Conservation (phyloP, 92 coral and sea anemone species). For the Diadumene lineata region DNA sequence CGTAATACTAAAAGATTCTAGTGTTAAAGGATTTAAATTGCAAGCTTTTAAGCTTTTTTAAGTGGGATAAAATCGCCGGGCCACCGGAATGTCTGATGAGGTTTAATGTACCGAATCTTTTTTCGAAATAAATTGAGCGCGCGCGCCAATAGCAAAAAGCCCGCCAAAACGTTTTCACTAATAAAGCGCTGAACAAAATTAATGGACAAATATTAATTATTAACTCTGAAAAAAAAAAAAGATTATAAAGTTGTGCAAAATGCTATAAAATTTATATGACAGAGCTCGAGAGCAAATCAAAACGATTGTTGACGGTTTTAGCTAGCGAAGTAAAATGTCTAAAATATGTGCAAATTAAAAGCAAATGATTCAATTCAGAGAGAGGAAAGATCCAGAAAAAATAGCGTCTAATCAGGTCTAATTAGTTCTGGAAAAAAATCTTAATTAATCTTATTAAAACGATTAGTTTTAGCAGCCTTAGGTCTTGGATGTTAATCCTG, state of each 20-base stretch:
- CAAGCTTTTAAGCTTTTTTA: slow-evolving; percentile 8
- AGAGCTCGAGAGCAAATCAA: too few relatives aligned
- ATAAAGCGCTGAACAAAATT: neutral
- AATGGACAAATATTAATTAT: neutral
- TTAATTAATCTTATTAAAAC: slow-evolving; percentile 7
- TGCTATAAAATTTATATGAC: too few relatives aligned
- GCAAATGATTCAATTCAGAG: too few relatives aligned
- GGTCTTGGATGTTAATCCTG: neutral
- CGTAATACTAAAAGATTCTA: neutral
- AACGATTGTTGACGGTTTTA: too few relatives aligned
- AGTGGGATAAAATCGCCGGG: slow-evolving; percentile 19
- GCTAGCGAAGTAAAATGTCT: too few relatives aligned
- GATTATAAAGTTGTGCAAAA: too few relatives aligned
- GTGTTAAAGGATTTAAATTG: slow-evolving; percentile 4
- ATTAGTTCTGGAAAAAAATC: neutral
- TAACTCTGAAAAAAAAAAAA: too few relatives aligned
- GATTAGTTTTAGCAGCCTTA: neutral
- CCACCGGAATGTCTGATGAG: too few relatives aligned
- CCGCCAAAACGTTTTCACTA: neutral
- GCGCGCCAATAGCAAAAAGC: too few relatives aligned
- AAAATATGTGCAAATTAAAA: too few relatives aligned
- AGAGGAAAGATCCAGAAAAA: neutral
- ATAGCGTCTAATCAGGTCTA: neutral
- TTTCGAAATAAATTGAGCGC: too few relatives aligned
- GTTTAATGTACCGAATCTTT: too few relatives aligned